Percentiles rank a stretch among this genome's conserved stretches.
Evolutionary conservation across 2,797 vertebrate genomes (phyloP).

Genomic region (Malacoraja senta): DNA sequence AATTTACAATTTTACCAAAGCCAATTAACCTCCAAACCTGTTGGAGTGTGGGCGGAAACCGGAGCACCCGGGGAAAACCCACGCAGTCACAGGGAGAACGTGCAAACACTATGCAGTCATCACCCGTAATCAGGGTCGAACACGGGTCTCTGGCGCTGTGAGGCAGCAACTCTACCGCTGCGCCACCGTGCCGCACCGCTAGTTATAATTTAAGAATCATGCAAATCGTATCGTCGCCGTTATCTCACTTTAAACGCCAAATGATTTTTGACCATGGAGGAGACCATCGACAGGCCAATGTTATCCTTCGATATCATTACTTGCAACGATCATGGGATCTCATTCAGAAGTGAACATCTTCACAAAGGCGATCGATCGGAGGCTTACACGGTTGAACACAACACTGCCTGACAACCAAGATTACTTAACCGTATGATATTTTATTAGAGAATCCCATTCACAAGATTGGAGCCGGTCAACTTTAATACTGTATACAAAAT

Average conservation of each 20-base stretch:
- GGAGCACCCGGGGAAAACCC: no score
- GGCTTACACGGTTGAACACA: background rate
- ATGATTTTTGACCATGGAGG: background rate
- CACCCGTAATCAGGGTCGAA: no score
- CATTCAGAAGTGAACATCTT: background rate
- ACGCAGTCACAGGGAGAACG: no score
- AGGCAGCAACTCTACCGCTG: no score
- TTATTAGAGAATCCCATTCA: background rate
- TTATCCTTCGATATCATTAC: background rate
- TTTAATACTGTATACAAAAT: background rate
- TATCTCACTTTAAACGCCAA: background rate
- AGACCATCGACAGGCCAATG: background rate
- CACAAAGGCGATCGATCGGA: background rate
- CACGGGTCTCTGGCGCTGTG: no score
- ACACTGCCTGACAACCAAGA: background rate
- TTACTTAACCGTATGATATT: background rate
- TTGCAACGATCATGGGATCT: background rate
- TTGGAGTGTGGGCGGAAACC: no score
- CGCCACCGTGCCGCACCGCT: no score
- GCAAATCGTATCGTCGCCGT: background rate
- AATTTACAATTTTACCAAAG: no score
- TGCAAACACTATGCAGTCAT: no score
- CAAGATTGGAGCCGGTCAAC: background rate
- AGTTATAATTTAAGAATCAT: no score
- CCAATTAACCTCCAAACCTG: no score